Conservation (phyloP, 2,113 vertebrate species). For the Tyrannus savana region DNA sequence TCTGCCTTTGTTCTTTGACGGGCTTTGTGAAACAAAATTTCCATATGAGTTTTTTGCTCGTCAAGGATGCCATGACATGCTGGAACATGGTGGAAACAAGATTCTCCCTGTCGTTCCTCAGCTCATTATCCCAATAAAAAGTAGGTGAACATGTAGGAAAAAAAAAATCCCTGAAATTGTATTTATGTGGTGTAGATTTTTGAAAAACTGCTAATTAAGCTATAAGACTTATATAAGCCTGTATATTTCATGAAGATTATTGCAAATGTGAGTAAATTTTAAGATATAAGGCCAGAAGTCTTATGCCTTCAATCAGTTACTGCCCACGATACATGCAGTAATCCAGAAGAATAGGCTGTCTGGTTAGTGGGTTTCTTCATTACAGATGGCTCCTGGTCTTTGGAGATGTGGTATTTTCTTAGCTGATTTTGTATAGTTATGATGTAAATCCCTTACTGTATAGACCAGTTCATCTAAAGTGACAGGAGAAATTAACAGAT, state of each 20-base stretch:
- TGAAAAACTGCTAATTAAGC: constrained; percentile 40
- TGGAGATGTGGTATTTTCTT: background rate
- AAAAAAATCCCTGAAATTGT: background rate
- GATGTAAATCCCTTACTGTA: background rate
- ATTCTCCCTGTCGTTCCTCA: constrained; percentile 91
- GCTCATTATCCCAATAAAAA: constrained; percentile 93
- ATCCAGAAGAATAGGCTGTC: background rate
- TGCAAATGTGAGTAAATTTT: background rate
- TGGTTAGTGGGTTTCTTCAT: background rate
- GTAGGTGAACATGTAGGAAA: constrained; percentile 73
- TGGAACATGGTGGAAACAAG: constrained; percentile 90
- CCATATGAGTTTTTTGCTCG: constrained; percentile 93
- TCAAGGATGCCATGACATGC: constrained; percentile 91
- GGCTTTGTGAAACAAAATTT: constrained; percentile 88
- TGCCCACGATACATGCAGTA: background rate
- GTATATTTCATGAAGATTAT: background rate
- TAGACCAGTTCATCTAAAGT: background rate
- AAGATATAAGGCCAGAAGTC: background rate
- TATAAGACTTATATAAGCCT: background rate
- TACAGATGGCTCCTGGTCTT: background rate
- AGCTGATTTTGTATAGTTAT: background rate
- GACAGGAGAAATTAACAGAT: background rate
- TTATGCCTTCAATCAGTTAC: background rate
- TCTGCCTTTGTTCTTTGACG: constrained; percentile 93
- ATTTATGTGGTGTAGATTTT: background rate